Conservation (phyloP, 53 echinoderm and acorn worm species). For the Astropecten irregularis region DNA sequence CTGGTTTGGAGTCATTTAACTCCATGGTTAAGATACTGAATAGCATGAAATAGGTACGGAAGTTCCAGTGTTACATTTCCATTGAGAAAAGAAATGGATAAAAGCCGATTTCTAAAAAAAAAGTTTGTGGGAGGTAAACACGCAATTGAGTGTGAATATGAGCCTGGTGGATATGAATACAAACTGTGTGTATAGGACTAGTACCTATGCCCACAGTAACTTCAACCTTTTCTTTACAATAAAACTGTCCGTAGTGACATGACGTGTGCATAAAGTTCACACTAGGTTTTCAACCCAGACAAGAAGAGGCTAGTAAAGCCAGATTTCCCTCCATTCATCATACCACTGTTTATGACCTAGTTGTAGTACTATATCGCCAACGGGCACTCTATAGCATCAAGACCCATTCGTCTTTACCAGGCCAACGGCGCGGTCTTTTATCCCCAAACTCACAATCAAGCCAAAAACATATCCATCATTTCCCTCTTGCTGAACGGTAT, state of each 20-base stretch:
- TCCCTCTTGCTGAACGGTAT: background rate
- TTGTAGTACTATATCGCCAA: background rate
- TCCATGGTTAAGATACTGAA: no score
- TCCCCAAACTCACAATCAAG: background rate
- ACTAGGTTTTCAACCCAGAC: background rate
- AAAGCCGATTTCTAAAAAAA: no score
- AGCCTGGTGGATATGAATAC: no score
- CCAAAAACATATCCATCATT: slow-evolving; percentile 6
- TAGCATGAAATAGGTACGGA: no score
- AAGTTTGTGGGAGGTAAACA: slow-evolving; percentile 1
- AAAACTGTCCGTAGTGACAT: background rate
- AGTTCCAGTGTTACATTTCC: no score
- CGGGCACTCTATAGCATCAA: background rate
- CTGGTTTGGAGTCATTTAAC: no score
- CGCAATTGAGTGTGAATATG: background rate
- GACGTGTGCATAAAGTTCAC: background rate
- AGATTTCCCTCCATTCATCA: slow-evolving; percentile 10
- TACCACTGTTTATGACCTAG: background rate
- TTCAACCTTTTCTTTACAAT: no score
- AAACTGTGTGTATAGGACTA: no score
- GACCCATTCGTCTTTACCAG: background rate
- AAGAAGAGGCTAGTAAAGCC: background rate
- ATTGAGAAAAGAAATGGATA: no score
- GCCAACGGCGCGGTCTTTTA: no score
- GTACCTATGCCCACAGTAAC: no score